These are phyloP conservation scores for Metopolophium dirhodum DNA, from an alignment of 1,140 invertebrate species.

Conservation along the genomic window DNA sequence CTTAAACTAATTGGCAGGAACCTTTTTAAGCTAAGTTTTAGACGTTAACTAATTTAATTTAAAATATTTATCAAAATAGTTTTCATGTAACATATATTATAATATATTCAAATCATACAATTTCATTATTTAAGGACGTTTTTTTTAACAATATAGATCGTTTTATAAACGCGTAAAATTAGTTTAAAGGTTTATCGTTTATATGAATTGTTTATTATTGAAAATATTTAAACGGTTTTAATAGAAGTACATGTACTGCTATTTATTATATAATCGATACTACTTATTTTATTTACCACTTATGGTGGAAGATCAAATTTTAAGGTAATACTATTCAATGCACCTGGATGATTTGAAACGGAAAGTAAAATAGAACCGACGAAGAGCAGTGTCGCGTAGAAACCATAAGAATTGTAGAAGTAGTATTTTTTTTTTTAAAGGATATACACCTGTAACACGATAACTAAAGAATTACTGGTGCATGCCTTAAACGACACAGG, in stretches of 20 bases:
- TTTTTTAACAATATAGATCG: neutral
- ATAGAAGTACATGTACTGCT: neutral
- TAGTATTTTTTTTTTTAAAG: neutral
- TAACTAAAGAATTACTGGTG: conserved; percentile 29
- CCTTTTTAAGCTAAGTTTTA: neutral
- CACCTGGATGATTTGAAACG: neutral
- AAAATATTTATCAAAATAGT: neutral
- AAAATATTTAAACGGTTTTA: neutral
- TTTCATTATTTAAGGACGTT: too few species aligned
- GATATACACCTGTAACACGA: conserved; percentile 15
- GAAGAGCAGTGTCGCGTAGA: neutral
- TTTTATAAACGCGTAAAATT: neutral
- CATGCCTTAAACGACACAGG: conserved; percentile 16
- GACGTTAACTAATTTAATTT: neutral
- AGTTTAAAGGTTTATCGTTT: neutral
- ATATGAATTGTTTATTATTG: neutral
- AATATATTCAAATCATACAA: too few species aligned
- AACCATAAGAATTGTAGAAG: neutral
- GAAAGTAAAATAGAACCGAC: neutral
- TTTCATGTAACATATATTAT: neutral
- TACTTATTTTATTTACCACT: neutral
- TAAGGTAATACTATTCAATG: neutral
- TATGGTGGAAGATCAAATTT: neutral
- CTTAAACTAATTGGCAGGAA: neutral
- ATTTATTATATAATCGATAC: neutral